Evolutionary conservation across 2,888 invertebrate species (phyloP), one percentile per base, ranked within the genome.

Genomic region (Adelphocoris suturalis): DNA sequence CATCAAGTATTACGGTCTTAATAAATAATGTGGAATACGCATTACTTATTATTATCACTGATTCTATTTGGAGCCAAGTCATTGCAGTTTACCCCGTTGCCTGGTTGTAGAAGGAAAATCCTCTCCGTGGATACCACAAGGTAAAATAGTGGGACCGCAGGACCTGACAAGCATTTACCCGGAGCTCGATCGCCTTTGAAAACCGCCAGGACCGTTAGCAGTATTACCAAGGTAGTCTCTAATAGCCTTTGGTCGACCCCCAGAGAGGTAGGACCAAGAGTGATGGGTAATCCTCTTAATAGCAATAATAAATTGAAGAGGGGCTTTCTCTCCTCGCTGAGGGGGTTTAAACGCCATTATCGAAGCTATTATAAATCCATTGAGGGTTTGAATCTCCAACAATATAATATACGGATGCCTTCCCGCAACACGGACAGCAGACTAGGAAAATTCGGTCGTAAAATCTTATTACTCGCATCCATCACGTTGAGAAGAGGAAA

Each of bases 291-390:
- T 76, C 19, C 76, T 76, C 76, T 76, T 76, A 23, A 76, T 76
- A 76, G 76, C 76, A 76, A 76, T 76, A 76, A 76, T 76, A 76
- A 76, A 76, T 76, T 28, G 76, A 76, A 28, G 76, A 37, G 76
- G 76, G 76, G 76, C 76, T 76, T 76, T 11, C 9, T n/a, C n/a
- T 19, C 28, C 76, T 76, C 76, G 28, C 27, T 27, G 12, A 76
- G 37, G n/a, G 76, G 76, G 76, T 76, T 23, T 76, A 16, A 23
- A 23, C 5, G 76, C 76, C 16, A 76, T 76, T 76, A 27, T 37
- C 76, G 76, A 28, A 76, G 28, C 19, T 76, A 76, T 76, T 76
- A 76, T 76, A 76, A 76, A 76, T 76, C 76, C 76, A 76, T 76
- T 23, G 76, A 76, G 37, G 37, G 76, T 76, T 16, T 4, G 76